Evolutionary conservation across 1,140 invertebrate species (phyloP).

Genomic region (Lethrus apterus): DNA sequence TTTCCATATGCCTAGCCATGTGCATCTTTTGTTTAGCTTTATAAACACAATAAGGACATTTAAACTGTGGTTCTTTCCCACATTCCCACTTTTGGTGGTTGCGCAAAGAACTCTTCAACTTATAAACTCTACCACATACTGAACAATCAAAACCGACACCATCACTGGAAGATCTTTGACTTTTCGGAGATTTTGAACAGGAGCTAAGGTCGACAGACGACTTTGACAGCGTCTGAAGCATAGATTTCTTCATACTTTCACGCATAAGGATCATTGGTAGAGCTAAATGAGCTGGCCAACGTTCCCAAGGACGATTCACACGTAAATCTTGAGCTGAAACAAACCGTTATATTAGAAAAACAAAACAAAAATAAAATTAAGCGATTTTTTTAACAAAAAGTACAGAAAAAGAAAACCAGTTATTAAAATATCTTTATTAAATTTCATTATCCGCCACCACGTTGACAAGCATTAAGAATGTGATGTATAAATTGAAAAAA

Average conservation of each 20-base stretch:
- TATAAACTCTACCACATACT: slow-evolving; percentile 73
- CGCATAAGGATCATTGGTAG: slow-evolving; percentile 41
- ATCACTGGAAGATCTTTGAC: slow-evolving; percentile 5
- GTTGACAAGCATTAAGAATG: too few species aligned
- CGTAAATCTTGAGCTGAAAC: slow-evolving; percentile 40
- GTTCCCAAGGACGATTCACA: slow-evolving; percentile 32
- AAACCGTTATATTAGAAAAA: slow-evolving; percentile 24
- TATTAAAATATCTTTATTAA: not conserved
- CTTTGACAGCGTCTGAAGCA: slow-evolving; percentile 31
- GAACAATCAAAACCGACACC: slow-evolving; percentile 59
- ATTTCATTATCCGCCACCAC: not conserved
- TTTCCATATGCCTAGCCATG: slow-evolving; percentile 76
- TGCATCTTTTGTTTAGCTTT: slow-evolving; percentile 46
- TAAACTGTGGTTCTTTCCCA: slow-evolving; percentile 52
- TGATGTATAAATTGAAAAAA: too few species aligned
- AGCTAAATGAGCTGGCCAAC: slow-evolving; percentile 36
- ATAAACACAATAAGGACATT: slow-evolving; percentile 49
- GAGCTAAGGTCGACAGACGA: slow-evolving; percentile 22
- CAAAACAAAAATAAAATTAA: not conserved
- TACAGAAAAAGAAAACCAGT: not conserved
- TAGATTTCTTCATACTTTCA: slow-evolving; percentile 40
- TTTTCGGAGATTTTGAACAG: not conserved
- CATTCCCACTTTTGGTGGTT: slow-evolving; percentile 86
- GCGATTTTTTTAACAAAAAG: too few species aligned
- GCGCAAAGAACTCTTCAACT: slow-evolving; percentile 72